A percentile compares a stretch with the other conserved stretches of the same genome.
These are phyloP conservation scores for Eulemur rubriventer DNA, from an alignment of 2,797 vertebrate species.

Conservation along the genomic window DNA sequence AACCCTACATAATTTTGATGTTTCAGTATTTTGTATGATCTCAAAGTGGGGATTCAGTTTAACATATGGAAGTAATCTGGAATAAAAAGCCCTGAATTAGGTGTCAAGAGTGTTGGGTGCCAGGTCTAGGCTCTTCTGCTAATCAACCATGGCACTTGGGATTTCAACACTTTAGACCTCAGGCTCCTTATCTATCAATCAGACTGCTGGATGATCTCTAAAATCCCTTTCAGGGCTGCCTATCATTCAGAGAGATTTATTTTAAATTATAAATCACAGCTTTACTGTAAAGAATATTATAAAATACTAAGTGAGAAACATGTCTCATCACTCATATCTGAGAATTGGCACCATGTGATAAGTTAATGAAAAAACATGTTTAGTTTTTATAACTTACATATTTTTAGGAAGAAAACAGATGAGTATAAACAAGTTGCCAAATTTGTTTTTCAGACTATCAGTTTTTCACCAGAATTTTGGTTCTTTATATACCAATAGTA, in stretches of 20 bases:
- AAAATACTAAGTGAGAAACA: constrained; percentile 19
- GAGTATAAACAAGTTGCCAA: neutral
- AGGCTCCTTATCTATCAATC: neutral
- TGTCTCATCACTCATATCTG: neutral
- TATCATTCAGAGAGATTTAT: neutral
- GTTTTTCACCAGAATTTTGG: neutral
- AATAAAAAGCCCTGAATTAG: neutral
- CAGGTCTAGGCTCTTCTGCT: neutral
- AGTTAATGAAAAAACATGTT: neutral
- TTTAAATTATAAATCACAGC: constrained; percentile 23
- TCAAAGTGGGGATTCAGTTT: neutral
- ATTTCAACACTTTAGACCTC: neutral
- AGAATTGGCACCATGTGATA: neutral
- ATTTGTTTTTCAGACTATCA: neutral
- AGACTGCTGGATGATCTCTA: neutral
- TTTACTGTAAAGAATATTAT: neutral
- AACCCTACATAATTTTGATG: neutral
- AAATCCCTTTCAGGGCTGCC: neutral
- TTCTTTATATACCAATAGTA: neutral
- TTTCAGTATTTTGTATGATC: neutral
- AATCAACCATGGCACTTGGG: neutral
- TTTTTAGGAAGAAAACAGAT: neutral
- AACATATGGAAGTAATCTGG: neutral
- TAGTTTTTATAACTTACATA: neutral
- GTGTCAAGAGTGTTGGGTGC: neutral